Base-by-base conservation (phyloP, 2,888 invertebrate genomes). In the Caenorhabditis virilis region DNA sequence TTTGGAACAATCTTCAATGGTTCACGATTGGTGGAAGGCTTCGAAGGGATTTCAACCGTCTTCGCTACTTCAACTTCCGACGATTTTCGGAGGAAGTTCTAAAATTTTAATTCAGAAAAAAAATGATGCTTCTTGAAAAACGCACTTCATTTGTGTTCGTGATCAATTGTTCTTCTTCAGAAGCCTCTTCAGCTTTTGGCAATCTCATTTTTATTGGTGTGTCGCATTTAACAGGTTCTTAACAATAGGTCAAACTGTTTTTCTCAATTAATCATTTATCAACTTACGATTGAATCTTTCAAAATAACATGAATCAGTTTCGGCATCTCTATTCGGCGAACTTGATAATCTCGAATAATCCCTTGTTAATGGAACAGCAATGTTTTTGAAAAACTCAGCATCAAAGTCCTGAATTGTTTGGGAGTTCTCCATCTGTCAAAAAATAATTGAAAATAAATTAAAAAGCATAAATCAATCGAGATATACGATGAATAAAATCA, bases 291-390 rank as follows among this genome's bases (percentile, higher is more conserved):
- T 56, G 27, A 52, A 33, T 3, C 53, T 57, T 15, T 57, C 52
- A 23, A 63, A 63, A 26, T 63, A 63, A 4, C 57, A 57, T 16
- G 63, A 39, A 16, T 63, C 53, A n/a, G 51, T 43, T 33, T 57
- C 57, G 18, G 53, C 49, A 39, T 63, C 57, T 26, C 57, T 16
- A 41, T 49, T 63, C n/a, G 63, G 63, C n/a, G 63, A 63, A 11
- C 57, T 63, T 39, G 63, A 63, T 3, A 63, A 30, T 15, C 63
- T 48, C 41, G 64, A 64, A 26, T 64, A 64, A 22, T 64, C 64
- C 18, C 52, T 53, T 2, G 47, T 47, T 25, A 35, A 33, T n/a
- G 64, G 64, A 11, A 64, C 64, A 15, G 54, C 64, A 23, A 64
- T 49, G 41, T 35, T 50, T 26, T 46, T 50, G 30, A 61, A 61